Evolutionary conservation across 2,888 invertebrate genomes (phyloP).

Genomic region (Pristionchus arcanus): DNA sequence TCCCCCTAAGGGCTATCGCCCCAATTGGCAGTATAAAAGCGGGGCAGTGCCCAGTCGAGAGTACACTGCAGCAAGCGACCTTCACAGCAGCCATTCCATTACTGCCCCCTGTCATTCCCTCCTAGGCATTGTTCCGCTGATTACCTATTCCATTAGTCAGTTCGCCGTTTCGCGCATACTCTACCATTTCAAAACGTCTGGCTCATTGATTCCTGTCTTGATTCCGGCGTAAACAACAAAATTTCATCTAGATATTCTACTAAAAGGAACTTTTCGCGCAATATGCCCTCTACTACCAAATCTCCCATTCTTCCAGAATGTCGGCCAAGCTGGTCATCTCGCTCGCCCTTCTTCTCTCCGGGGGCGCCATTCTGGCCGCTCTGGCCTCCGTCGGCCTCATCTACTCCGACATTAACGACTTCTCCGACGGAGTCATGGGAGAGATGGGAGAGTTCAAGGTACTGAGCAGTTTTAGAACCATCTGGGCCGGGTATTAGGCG

Average conservation of each 20-base stretch:
- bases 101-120: background rate
- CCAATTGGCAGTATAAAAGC: background rate
- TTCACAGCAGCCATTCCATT: background rate
- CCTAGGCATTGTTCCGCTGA: background rate
- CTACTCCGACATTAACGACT: slow-evolving; percentile 56
- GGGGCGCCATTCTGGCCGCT: slow-evolving; percentile 25
- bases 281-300: background rate
- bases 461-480: background rate
- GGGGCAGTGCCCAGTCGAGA: slow-evolving; percentile 11
- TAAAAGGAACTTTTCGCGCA: background rate
- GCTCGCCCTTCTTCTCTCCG: slow-evolving; percentile 29
- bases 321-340: slow-evolving; percentile 51
- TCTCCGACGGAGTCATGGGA: slow-evolving; percentile 32
- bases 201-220: too few relatives aligned
- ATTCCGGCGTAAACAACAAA: too few relatives aligned
- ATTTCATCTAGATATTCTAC: too few relatives aligned
- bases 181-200: too few relatives aligned
- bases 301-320: background rate
- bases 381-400: slow-evolving; percentile 48
- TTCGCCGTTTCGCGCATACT: too few relatives aligned
- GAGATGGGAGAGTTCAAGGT: slow-evolving; percentile 56
- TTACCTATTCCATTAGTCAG: background rate
- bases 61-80: slow-evolving; percentile 25
- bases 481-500: too few relatives aligned
- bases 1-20: background rate